phyloP scores from a whole-genome alignment of 2,888 invertebrate genomes.

The Perdita meconis region DNA sequence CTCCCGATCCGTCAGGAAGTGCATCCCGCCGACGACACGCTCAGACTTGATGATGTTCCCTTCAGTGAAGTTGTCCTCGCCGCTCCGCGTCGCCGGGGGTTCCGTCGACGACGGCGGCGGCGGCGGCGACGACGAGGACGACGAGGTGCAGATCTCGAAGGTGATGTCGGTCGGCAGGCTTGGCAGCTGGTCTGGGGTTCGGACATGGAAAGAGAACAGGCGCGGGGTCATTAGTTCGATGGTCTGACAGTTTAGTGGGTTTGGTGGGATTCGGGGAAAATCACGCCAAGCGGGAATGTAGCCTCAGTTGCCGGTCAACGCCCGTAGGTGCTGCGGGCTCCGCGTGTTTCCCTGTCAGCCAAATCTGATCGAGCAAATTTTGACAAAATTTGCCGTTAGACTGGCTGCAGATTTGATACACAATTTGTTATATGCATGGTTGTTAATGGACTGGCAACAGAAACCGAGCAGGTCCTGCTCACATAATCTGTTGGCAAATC shows the following conservation, averaged over 20 bases:
- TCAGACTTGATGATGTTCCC: slow-evolving; percentile 70
- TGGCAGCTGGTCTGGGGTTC: slow-evolving; percentile 71
- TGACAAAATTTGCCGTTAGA: too few relatives aligned
- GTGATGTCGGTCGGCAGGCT: slow-evolving; percentile 81
- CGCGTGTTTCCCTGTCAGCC: too few relatives aligned
- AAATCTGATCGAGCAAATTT: too few relatives aligned
- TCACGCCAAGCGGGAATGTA: too few relatives aligned
- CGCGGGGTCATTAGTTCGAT: slow-evolving; percentile 41
- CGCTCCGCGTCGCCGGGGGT: slow-evolving; percentile 46
- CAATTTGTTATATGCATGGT: too few relatives aligned
- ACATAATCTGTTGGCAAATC: too few relatives aligned
- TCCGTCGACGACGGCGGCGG: slow-evolving; percentile 41
- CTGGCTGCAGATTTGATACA: too few relatives aligned
- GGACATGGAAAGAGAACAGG: slow-evolving; percentile 65
- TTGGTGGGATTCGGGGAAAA: background rate
- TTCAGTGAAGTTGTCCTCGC: slow-evolving; percentile 57
- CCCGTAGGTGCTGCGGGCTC: too few relatives aligned
- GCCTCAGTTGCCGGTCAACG: too few relatives aligned
- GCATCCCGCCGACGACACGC: slow-evolving; percentile 76
- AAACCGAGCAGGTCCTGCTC: too few relatives aligned
- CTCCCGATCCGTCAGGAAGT: slow-evolving; percentile 80
- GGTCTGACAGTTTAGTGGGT: slow-evolving; percentile 9
- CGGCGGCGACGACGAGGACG: slow-evolving; percentile 67
- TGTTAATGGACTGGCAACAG: too few relatives aligned
- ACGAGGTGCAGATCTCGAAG: slow-evolving; percentile 80